Evolutionary conservation across 2,888 invertebrate genomes (phyloP).

Genomic region (Drosophila cracens): DNA sequence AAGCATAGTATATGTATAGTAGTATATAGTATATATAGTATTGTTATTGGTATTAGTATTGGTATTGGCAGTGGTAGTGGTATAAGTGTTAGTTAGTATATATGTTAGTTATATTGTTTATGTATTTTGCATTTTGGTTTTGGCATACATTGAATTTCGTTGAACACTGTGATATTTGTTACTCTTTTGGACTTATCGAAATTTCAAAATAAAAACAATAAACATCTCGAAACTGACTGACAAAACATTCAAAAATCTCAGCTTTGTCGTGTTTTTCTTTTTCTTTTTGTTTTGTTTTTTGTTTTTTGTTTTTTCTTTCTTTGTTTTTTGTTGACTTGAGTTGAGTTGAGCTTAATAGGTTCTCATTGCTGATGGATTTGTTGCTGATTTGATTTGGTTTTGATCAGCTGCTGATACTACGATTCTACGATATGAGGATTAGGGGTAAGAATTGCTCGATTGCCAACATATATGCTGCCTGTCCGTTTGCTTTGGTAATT

Average conservation of each 20-base stretch:
- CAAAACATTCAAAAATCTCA: conserved; percentile 19
- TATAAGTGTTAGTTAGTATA: conserved; percentile 23
- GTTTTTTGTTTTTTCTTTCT: no score
- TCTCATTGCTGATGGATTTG: conserved; percentile 9
- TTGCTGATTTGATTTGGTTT: conserved; percentile 6
- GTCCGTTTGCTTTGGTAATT: conserved; percentile 80
- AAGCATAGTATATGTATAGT: conserved; percentile 37
- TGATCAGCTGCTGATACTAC: conserved; percentile 64
- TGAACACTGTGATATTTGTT: conserved; percentile 43
- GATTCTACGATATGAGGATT: conserved; percentile 42
- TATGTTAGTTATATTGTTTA: conserved; percentile 17
- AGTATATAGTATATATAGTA: conserved; percentile 30
- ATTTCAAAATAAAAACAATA: conserved; percentile 70
- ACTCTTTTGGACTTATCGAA: conserved; percentile 68
- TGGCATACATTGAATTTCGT: conserved; percentile 48
- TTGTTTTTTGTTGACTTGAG: not conserved
- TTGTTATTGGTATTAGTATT: conserved; percentile 26
- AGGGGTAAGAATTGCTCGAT: conserved; percentile 83
- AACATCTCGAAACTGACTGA: conserved; percentile 47
- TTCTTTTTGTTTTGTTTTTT: not conserved
- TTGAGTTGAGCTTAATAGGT: conserved; percentile 6
- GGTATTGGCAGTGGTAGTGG: conserved; percentile 12
- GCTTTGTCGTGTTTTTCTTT: not conserved
- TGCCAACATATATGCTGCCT: conserved; percentile 86
- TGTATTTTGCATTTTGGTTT: conserved; percentile 40